These are phyloP conservation scores for Synanthedon andrenaeformis DNA, from an alignment of 2,888 invertebrate species.

Conservation along the genomic window DNA sequence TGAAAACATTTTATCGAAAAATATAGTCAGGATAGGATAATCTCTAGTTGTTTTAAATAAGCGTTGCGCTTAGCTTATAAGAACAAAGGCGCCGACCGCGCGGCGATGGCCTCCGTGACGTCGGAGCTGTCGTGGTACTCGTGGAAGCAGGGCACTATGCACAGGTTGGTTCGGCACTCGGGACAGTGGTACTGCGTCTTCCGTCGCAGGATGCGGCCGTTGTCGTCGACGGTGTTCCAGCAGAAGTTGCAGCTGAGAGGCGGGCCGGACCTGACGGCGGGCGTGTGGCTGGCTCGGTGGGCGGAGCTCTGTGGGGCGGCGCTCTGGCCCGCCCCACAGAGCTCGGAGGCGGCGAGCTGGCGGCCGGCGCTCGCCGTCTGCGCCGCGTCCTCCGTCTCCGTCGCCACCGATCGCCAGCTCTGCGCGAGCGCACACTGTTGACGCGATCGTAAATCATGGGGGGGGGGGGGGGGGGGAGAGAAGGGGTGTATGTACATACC, in stretches of 20 bases:
- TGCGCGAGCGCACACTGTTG: slow-evolving; percentile 4
- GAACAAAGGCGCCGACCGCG: too few relatives aligned
- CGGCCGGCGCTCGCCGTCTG: slow-evolving; percentile 23
- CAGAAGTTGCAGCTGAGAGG: slow-evolving; percentile 90
- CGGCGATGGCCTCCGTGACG: not conserved
- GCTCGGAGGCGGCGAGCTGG: slow-evolving; percentile 11
- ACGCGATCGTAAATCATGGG: too few relatives aligned
- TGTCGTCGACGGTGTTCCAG: slow-evolving; percentile 89
- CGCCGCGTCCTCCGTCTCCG: slow-evolving; percentile 23
- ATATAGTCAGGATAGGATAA: too few relatives aligned
- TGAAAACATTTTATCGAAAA: too few relatives aligned
- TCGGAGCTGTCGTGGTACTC: slow-evolving; percentile 79
- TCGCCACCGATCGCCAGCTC: slow-evolving; percentile 21
- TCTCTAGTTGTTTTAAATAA: too few relatives aligned
- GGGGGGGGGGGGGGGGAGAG: too few relatives aligned
- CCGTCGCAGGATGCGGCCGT: slow-evolving; percentile 83
- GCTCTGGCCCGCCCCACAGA: slow-evolving; percentile 2
- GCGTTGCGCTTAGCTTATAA: too few relatives aligned
- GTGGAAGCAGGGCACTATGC: slow-evolving; percentile 91
- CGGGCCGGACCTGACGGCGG: slow-evolving; percentile 84
- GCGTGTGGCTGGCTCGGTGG: slow-evolving; percentile 83
- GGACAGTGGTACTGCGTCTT: slow-evolving; percentile 93
- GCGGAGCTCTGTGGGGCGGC: slow-evolving; percentile 19
- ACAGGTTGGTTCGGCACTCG: slow-evolving; percentile 88
- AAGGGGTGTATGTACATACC: too few relatives aligned